Evolutionary conservation across 2,888 invertebrate species (phyloP), one percentile per base, ranked within the genome.

Genomic region (Allygus modestus): DNA sequence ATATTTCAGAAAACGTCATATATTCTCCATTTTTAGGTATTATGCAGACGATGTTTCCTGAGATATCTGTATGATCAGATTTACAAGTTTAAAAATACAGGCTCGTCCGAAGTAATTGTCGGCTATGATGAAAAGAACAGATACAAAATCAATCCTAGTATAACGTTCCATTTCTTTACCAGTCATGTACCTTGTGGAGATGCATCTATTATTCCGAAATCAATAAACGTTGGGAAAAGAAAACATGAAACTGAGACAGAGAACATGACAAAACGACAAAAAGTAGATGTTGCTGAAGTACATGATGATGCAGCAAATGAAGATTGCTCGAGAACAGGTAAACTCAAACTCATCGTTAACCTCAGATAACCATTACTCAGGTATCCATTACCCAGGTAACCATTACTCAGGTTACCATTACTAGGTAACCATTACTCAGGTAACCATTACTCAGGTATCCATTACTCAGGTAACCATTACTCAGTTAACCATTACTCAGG

Each of bases 101-200:
- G 85, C 0, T 71, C 83, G 41, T 88, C 88, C n/a, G 86, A 87
- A 15, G 86, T 89, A 33, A 87, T 88, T 31, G 51, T 37, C 31
- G 61, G 51, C 12, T 51, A 20, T 23, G 65, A 31, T 37, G 33
- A 90, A 86, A 87, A 90, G 54, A 86, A 89, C 0, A 90, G 89
- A 85, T 93, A 93, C 88, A 88, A 89, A 83, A 86, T 96, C 0
- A 93, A 92, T 88, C 88, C 92, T 2, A 91, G 91, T 54, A 90
- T 96, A 33, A 91, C 93, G 37, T 97, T 97, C 90, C 95, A 97
- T 89, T 95, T 98, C 89, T 97, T 96, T 89, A 94, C 96, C 41
- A 97, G 97, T 79, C 96, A 97, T 89, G 93, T 95, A 54, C 98
- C 98, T 23, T 98, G 98, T 91, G 98, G 98, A 0, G 98, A 98